Evolutionary conservation across 2,113 vertebrate species (phyloP), one percentile per base, ranked within the genome.

Genomic region (Grantiella picta): DNA sequence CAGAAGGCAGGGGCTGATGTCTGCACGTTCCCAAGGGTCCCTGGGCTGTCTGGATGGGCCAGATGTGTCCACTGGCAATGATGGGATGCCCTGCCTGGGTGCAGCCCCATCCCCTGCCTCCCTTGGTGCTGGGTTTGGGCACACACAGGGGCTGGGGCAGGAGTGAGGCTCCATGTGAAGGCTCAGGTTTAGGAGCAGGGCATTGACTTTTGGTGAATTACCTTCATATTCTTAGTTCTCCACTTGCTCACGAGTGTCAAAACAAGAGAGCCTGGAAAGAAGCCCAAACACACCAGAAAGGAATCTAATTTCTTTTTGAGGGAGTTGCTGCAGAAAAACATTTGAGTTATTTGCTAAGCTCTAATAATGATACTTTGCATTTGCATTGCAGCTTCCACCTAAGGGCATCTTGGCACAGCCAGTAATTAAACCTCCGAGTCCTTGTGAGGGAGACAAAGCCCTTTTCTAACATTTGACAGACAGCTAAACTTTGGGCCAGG

Each of bases 381-480:
- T 96, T 96, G 91, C 95, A 97, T 97, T 85, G 94, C 95, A 95
- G 94, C 83, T 97, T 94, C 96, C 59, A 97, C 95, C 96, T 96
- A 96, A 97, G 96, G 95, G 94, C 95, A 95, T 97, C 94, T 94
- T 96, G 94, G 96, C 96, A 97, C 81, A 92, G 92, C 56, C 61
- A 0, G 91, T 94, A 97, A 97, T 97, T 96, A 97, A 97, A 96
- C 81, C 93, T 97, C 94, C 3, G 5, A 94, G 93, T 57, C 89
- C 94, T 89, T 92, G 65, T 56, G 84, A 94, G 78, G 81, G 73
- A 96, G 80, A 95, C 95, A 97, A 97, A 96, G 93, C 53, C 75
- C 95, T 95, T 96, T 95, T 96, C 95, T 96, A 94, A 94, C 93
- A 53, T 92, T 96, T 97, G 94, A 97, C 96, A 96, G 96, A 96